Conservation (phyloP, 2,113 vertebrate species). For the Oreotrochilus melanogaster region DNA sequence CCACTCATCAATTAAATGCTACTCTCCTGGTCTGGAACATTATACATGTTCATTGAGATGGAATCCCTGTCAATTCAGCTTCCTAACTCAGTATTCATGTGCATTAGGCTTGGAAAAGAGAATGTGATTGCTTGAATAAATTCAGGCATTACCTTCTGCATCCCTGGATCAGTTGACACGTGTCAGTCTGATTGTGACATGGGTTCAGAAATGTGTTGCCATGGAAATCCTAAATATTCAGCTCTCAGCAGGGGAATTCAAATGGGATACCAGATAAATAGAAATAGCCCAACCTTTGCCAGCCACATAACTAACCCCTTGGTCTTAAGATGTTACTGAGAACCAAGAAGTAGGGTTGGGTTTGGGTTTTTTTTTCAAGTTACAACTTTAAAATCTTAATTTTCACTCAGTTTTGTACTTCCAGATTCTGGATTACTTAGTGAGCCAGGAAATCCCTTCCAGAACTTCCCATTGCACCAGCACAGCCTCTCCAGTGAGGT, state of each 20-base stretch:
- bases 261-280: neutral
- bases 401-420: neutral
- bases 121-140: slow-evolving; percentile 70
- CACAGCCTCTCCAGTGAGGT: neutral
- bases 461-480: neutral
- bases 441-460: neutral
- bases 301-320: neutral
- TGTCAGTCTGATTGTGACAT: neutral
- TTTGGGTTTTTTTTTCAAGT: neutral
- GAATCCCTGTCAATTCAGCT: slow-evolving; percentile 34
- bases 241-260: neutral
- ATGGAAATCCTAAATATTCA: slow-evolving; percentile 61
- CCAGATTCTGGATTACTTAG: neutral
- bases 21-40: slow-evolving; percentile 7
- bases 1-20: slow-evolving; percentile 47
- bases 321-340: neutral
- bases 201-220: neutral
- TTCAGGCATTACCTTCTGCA: slow-evolving; percentile 42
- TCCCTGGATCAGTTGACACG: slow-evolving; percentile 24
- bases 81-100: slow-evolving; percentile 11
- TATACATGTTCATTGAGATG: slow-evolving; percentile 46
- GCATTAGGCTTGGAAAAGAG: slow-evolving; percentile 46
- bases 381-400: neutral
- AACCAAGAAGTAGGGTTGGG: neutral
- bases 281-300: neutral